Base-by-base conservation (phyloP, 1,140 invertebrate species). In the Holotrichia oblita region DNA sequence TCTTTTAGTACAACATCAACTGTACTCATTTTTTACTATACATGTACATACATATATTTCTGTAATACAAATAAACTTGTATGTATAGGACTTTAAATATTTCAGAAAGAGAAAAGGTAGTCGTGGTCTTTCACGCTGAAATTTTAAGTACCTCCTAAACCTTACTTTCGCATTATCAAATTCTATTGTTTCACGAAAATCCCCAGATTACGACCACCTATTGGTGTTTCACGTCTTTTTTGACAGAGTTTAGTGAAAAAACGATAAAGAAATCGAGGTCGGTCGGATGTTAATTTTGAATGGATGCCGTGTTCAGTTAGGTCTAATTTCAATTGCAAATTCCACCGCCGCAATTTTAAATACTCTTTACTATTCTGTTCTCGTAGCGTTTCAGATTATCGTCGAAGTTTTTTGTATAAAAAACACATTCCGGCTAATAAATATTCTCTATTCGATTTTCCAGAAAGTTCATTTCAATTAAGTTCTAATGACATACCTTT, bases 261-360 rank as follows among this genome's bases (percentile, higher is more conserved):
- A 34, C 61, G 61, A 69, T 69, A 69, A 69, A 69, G 48, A 69
- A 27, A 69, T 69, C 61, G 61, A 27, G 61, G 61, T 69, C 61
- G 20, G 22, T 7, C 61, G 61, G 61, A 69, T 69, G 61, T 69
- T 69, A 69, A 69, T 27, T 69, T 69, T 69, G 22, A 69, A 24
- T 24, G 61, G 61, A 34, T 10, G 61, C 61, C 27, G 61, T 48
- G 44, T 69, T 69, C 61, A 12, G 27, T 69, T 69, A 69, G 61
- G 61, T 27, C 61, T 69, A 24, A 69, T 69, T 69, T 69, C 61
- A 69, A 69, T 69, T 69, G 61, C 61, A 69, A 69, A 69, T 69
- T 27, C 61, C 17, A 22, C 61, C 61, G 61, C 61, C 61, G 61
- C 27, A 17, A 34, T 69, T 55, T 69, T 69, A 69, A 69, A 69